Base-by-base conservation (phyloP, 2,113 vertebrate genomes). In the Phoxinus phoxinus region DNA sequence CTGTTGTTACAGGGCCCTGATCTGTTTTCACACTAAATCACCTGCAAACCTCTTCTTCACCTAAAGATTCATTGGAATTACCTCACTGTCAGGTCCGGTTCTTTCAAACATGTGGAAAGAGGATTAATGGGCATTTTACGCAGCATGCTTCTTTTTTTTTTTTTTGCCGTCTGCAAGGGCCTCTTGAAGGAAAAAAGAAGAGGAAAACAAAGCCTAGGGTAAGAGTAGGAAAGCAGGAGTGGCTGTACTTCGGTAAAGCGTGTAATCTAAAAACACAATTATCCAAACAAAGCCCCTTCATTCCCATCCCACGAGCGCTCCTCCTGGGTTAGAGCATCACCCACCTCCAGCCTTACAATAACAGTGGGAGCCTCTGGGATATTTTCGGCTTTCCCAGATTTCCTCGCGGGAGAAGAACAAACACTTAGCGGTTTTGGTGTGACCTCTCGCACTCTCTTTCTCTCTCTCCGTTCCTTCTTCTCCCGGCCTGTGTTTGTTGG, bases 321-420 rank as follows among this genome's bases (percentile, higher is more conserved):
- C 87, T 85, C 88, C 78, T 88, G 90, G 91, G 90, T 92, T 94
- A 93, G 88, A 90, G 92, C 93, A 94, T 95, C 93, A 92, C 94
- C 93, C 92, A 91, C 90, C 92, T 93, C 91, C 27, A 92, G 91
- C 92, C 94, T 89, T 94, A 91, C 92, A 94, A 95, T 90, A 96
- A 95, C 93, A 94, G 72, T 61, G 76, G 85, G 88, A 93, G 93
- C 91, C 92, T 90, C 59, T 27, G 69, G 81, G 92, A 90, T 94
- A 94, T 95, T 94, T 95, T 92, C 91, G 93, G 93, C 94, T 91
- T 93, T 93, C 91, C 93, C 90, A 93, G 87, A 93, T 93, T 93
- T 91, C 91, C 92, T 94, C 6, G 44, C 83, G 5, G 86, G 87
- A 89, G 81, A 85, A 87, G 25, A 67, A 87, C 82, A 84, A 83